phyloP scores from a whole-genome alignment of 2,797 vertebrate genomes.

The Gouania willdenowi region DNA sequence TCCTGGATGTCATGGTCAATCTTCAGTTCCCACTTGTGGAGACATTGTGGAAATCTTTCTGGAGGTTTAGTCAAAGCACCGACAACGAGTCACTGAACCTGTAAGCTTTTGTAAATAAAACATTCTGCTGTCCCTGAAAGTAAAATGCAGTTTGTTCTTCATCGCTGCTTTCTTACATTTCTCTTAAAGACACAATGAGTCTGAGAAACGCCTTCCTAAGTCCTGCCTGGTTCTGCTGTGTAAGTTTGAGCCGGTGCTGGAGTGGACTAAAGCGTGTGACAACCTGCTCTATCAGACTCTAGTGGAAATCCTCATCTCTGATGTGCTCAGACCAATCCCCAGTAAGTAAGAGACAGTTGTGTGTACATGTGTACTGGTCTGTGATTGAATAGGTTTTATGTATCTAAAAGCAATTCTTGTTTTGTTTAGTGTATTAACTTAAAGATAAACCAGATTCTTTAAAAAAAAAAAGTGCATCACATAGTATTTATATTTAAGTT shows the following conservation, averaged over 20 bases:
- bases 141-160: too few relatives aligned
- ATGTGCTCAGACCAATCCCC: slow-evolving; percentile 90
- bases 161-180: background rate
- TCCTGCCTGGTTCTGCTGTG: slow-evolving; percentile 84
- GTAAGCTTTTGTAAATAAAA: slow-evolving; percentile 63
- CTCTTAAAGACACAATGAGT: slow-evolving; percentile 86
- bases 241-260: slow-evolving; percentile 86
- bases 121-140: too few relatives aligned
- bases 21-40: slow-evolving; percentile 92
- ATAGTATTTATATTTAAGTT: too few relatives aligned
- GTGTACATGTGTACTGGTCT: too few relatives aligned
- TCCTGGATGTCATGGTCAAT: slow-evolving; percentile 92
- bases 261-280: slow-evolving; percentile 87
- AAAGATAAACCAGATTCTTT: too few relatives aligned
- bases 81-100: slow-evolving; percentile 75
- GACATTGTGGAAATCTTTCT: slow-evolving; percentile 93
- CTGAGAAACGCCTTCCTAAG: slow-evolving; percentile 88
- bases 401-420: too few relatives aligned
- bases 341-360: slow-evolving; percentile 78
- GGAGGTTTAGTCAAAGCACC: slow-evolving; percentile 84
- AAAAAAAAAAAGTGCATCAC: too few relatives aligned
- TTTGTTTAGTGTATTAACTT: too few relatives aligned
- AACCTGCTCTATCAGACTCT: slow-evolving; percentile 90
- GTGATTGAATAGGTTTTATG: too few relatives aligned
- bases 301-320: slow-evolving; percentile 90